Conservation (phyloP, 2,888 invertebrate genomes). For the Norana najaformis region DNA sequence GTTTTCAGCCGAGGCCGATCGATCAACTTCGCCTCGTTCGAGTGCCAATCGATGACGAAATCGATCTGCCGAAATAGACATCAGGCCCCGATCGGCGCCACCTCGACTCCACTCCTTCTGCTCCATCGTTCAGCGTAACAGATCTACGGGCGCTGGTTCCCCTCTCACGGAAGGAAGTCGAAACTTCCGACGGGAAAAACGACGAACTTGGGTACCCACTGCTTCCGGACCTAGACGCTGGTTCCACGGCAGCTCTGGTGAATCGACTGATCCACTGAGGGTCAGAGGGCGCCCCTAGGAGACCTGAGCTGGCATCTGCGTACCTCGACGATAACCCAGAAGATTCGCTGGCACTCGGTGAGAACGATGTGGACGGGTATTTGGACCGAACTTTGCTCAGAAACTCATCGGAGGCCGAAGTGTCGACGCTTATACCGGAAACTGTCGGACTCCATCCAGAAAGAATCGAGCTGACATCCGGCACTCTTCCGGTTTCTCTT, state of each 20-base stretch:
- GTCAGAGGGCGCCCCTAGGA: background rate
- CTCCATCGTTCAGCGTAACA: background rate
- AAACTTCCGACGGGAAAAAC: background rate
- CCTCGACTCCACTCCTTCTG: background rate
- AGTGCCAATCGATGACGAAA: background rate
- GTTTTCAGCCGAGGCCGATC: background rate
- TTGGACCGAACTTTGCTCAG: background rate
- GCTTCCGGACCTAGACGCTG: background rate
- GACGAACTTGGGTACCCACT: background rate
- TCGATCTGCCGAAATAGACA: background rate
- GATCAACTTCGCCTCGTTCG: slow-evolving; percentile 19
- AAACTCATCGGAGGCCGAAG: slow-evolving; percentile 8
- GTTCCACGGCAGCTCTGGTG: background rate
- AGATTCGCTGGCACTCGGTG: background rate
- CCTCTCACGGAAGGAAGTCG: background rate
- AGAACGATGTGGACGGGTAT: background rate
- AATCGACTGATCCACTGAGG: background rate
- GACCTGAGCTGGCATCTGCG: background rate
- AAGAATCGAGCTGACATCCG: background rate
- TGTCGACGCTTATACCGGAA: slow-evolving; percentile 1
- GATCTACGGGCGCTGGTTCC: background rate
- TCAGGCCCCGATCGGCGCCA: background rate
- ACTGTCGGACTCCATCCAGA: slow-evolving; percentile 19
- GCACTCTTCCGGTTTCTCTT: background rate
- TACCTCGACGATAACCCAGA: background rate